phyloP scores from a whole-genome alignment of 2,888 invertebrate genomes.

The Griposia aprilina region DNA sequence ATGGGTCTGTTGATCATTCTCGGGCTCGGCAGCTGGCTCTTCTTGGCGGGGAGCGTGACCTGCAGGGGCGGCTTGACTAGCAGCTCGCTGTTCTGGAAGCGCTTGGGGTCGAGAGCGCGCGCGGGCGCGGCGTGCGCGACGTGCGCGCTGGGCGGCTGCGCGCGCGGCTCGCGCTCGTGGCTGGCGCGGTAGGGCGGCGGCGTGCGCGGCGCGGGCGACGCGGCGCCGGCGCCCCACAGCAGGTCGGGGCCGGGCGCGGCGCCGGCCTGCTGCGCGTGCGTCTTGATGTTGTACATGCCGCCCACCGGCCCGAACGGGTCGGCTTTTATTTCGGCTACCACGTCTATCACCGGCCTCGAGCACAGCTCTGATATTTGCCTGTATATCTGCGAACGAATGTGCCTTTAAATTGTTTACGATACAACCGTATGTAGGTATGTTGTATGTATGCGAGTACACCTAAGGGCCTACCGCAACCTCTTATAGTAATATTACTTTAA shows the following conservation, averaged over 20 bases:
- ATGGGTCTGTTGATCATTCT: constrained; percentile 60
- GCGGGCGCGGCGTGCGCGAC: background rate
- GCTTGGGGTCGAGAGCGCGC: too few relatives aligned
- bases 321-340: constrained; percentile 87
- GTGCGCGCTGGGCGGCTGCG: constrained; percentile 2
- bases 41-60: constrained; percentile 37
- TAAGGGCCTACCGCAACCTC: background rate
- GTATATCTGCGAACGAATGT: constrained; percentile 76
- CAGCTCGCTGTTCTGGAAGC: background rate
- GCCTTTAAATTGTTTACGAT: background rate
- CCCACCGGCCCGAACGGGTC: constrained; percentile 91
- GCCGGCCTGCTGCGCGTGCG: constrained; percentile 80
- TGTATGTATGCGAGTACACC: too few relatives aligned
- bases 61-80: constrained; percentile 36
- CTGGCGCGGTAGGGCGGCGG: constrained; percentile 61
- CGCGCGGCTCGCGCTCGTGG: constrained; percentile 9
- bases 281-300: constrained; percentile 92
- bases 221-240: constrained; percentile 78
- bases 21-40: constrained; percentile 65
- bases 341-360: constrained; percentile 81
- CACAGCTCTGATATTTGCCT: constrained; percentile 88
- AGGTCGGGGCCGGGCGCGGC: constrained; percentile 76
- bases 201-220: constrained; percentile 77
- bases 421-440: background rate
- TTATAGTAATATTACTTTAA: background rate